These are phyloP conservation scores for Myathropa florea DNA, from an alignment of 2,888 invertebrate species.

Conservation along the genomic window DNA sequence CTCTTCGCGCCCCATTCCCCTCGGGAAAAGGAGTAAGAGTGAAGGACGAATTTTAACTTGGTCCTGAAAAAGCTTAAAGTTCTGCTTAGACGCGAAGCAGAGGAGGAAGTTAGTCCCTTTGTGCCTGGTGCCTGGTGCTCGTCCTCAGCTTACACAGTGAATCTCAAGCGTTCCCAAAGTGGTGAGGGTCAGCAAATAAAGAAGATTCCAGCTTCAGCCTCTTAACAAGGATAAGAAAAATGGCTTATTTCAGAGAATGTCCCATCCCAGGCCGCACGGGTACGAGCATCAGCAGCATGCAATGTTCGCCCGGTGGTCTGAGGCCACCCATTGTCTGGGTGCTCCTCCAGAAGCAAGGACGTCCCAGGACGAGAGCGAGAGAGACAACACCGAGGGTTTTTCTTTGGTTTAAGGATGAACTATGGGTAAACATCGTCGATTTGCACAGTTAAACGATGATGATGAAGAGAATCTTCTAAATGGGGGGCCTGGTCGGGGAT, in stretches of 20 bases:
- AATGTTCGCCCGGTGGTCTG: neutral
- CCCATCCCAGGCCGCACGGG: neutral
- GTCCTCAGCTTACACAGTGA: neutral
- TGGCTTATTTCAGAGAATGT: slow-evolving; percentile 64
- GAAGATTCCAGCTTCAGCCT: slow-evolving; percentile 62
- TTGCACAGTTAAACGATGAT: slow-evolving; percentile 70
- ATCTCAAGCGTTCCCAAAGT: slow-evolving; percentile 9
- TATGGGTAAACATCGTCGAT: slow-evolving; percentile 68
- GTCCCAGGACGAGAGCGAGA: neutral
- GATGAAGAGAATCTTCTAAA: slow-evolving; percentile 57
- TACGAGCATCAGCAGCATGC: neutral
- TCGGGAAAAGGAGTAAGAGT: slow-evolving; percentile 5
- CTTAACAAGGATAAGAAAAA: slow-evolving; percentile 68
- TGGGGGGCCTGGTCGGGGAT: neutral
- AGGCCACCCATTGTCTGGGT: slow-evolving; percentile 15
- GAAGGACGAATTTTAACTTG: slow-evolving; percentile 44
- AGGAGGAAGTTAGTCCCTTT: slow-evolving; percentile 31
- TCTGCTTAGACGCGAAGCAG: slow-evolving; percentile 37
- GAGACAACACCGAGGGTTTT: slow-evolving; percentile 18
- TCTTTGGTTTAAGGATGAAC: slow-evolving; percentile 66
- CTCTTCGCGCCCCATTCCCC: neutral
- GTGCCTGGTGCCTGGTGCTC: slow-evolving; percentile 20
- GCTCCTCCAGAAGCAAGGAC: neutral
- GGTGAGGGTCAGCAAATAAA: slow-evolving; percentile 67
- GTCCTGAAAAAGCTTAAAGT: slow-evolving; percentile 45